Percentiles rank a stretch among this genome's conserved stretches.
These are phyloP conservation scores for Neoitamus cyanurus DNA, from an alignment of 2,888 invertebrate species.

Conservation along the genomic window DNA sequence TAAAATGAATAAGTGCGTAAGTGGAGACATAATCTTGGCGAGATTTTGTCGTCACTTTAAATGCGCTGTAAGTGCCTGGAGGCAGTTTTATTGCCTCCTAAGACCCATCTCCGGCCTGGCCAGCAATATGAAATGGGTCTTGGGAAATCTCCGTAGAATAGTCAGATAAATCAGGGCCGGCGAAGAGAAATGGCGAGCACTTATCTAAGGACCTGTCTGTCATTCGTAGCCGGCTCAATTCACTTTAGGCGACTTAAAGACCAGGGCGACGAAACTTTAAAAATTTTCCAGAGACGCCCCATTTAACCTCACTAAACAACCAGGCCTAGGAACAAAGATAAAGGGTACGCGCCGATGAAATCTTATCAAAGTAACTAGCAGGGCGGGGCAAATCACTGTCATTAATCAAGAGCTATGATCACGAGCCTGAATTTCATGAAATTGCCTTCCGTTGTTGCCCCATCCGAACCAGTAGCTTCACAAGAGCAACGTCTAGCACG, in stretches of 20 bases:
- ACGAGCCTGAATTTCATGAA: neutral
- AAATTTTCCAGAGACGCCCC: neutral
- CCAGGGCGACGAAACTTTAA: neutral
- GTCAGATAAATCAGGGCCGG: neutral
- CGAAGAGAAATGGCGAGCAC: conserved; percentile 2
- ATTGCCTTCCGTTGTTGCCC: neutral
- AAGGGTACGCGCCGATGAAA: neutral
- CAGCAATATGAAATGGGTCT: neutral
- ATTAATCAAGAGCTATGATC: conserved; percentile 17
- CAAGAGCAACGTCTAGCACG: neutral
- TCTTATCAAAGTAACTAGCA: conserved; percentile 9
- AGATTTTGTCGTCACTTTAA: neutral
- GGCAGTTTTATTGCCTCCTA: neutral
- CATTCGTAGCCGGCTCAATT: neutral
- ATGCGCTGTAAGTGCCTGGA: neutral
- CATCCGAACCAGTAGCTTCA: neutral
- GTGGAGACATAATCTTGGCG: neutral
- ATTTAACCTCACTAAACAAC: neutral
- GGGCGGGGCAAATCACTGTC: neutral
- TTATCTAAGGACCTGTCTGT: conserved; percentile 24
- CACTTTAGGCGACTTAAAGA: conserved; percentile 3
- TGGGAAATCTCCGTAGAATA: neutral
- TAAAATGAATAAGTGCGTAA: conserved; percentile 1
- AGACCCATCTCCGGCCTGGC: neutral
- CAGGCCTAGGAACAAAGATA: neutral